A percentile compares a stretch with the other conserved stretches of the same genome.
Evolutionary conservation across 1,140 invertebrate genomes (phyloP).

Genomic region (Lepidotrigona ventralis): DNA sequence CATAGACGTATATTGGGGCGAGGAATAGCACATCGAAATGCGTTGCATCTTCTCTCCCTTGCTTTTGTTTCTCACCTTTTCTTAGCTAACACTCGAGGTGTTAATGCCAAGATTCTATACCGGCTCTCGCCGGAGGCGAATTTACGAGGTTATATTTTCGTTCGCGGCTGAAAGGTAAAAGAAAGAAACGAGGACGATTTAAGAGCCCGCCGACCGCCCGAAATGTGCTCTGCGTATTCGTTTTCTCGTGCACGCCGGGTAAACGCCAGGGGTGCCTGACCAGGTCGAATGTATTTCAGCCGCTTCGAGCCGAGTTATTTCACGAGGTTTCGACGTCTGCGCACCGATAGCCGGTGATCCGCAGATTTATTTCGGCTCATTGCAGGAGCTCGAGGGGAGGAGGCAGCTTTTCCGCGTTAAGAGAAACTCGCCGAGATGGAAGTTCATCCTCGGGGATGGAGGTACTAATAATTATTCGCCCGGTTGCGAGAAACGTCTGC

Average conservation of each 20-base stretch:
- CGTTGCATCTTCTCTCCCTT: background rate
- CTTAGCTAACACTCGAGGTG: slow-evolving; percentile 45
- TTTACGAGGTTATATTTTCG: slow-evolving; percentile 59
- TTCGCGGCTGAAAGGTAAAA: background rate
- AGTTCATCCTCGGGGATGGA: background rate
- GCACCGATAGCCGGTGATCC: background rate
- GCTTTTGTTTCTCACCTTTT: background rate
- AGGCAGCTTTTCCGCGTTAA: no score
- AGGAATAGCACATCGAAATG: background rate
- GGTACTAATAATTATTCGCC: background rate
- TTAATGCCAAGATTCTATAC: slow-evolving; percentile 60
- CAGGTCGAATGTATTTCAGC: slow-evolving; percentile 12
- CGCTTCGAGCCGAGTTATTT: slow-evolving; percentile 1
- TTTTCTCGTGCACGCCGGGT: no score
- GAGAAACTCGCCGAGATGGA: background rate
- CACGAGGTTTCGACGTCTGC: slow-evolving; percentile 4
- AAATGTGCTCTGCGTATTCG: slow-evolving; percentile 17
- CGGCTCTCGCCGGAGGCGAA: slow-evolving; percentile 60
- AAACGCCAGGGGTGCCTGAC: background rate
- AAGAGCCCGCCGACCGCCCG: slow-evolving; percentile 18
- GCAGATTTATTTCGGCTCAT: slow-evolving; percentile 3
- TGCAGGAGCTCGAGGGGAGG: no score
- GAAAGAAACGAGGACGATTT: slow-evolving; percentile 43
- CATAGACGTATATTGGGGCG: background rate
- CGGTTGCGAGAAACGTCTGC: background rate